Evolutionary conservation across 1,140 invertebrate species (phyloP).

Genomic region (Asobara japonica): DNA sequence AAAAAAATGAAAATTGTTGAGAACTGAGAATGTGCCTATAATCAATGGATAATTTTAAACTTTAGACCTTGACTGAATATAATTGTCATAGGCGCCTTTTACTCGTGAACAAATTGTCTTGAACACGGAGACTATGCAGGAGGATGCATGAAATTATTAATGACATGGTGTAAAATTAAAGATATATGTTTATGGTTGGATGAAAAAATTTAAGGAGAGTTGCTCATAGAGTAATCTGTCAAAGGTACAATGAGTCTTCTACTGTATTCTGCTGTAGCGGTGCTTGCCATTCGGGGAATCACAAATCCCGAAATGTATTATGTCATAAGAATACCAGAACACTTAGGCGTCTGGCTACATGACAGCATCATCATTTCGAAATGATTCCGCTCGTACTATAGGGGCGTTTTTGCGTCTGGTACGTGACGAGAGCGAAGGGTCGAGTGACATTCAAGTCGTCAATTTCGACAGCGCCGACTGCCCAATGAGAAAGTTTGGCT

Average conservation of each 20-base stretch:
- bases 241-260: too few relatives aligned
- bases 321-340: not conserved
- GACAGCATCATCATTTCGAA: not conserved
- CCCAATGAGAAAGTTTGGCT: slow-evolving; percentile 30
- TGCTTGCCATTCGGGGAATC: not conserved
- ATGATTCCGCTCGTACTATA: not conserved
- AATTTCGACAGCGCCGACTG: not conserved
- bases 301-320: not conserved
- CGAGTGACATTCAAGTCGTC: not conserved
- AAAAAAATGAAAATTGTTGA: slow-evolving; percentile 2
- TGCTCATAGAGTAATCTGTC: too few relatives aligned
- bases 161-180: not conserved
- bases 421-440: not conserved
- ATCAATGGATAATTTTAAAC: not conserved
- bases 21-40: not conserved
- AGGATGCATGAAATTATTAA: not conserved
- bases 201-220: too few relatives aligned
- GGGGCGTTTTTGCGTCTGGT: not conserved
- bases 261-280: too few relatives aligned
- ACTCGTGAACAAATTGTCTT: not conserved
- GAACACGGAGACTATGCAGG: not conserved
- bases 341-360: not conserved
- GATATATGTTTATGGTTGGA: too few relatives aligned
- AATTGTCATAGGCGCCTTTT: not conserved
- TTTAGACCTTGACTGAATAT: not conserved